Conservation (phyloP, 2,113 vertebrate genomes). For the Hippoglossus stenolepis region DNA sequence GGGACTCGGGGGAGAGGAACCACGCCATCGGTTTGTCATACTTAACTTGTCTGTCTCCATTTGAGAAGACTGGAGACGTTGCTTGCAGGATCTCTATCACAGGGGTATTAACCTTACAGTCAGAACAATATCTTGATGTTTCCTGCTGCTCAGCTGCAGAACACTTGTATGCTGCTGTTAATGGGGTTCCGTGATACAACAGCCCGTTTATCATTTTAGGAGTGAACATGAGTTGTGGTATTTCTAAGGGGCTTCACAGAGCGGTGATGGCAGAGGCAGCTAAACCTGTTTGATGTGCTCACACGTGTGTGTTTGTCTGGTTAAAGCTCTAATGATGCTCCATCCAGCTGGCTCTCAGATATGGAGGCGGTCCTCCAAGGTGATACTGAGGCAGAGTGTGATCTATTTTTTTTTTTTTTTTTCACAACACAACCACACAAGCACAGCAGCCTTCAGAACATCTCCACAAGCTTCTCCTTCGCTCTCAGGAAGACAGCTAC, state of each 20-base stretch:
- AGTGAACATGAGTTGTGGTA: constrained; percentile 10
- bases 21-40: constrained; percentile 66
- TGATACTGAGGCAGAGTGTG: constrained; percentile 22
- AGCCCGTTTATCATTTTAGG: constrained; percentile 12
- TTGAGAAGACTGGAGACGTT: constrained; percentile 47
- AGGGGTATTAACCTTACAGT: constrained; percentile 40
- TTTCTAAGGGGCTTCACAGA: constrained; percentile 9
- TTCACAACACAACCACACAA: neutral
- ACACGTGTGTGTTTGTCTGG: constrained; percentile 8
- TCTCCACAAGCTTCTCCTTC: constrained; percentile 34
- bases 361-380: constrained; percentile 26
- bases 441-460: constrained; percentile 30
- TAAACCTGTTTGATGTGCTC: constrained; percentile 16
- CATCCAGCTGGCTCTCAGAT: constrained; percentile 39
- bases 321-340: constrained; percentile 39
- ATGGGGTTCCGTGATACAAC: constrained; percentile 7
- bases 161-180: constrained; percentile 13
- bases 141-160: constrained; percentile 17
- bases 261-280: constrained; percentile 3
- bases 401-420: constrained; percentile 1
- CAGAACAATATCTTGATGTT: constrained; percentile 30
- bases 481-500: constrained; percentile 26
- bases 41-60: constrained; percentile 66
- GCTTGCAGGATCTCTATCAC: constrained; percentile 31
- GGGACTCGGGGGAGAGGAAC: constrained; percentile 39